phyloP scores from a whole-genome alignment of 2,888 invertebrate genomes.

The Eucera pruinosa region DNA sequence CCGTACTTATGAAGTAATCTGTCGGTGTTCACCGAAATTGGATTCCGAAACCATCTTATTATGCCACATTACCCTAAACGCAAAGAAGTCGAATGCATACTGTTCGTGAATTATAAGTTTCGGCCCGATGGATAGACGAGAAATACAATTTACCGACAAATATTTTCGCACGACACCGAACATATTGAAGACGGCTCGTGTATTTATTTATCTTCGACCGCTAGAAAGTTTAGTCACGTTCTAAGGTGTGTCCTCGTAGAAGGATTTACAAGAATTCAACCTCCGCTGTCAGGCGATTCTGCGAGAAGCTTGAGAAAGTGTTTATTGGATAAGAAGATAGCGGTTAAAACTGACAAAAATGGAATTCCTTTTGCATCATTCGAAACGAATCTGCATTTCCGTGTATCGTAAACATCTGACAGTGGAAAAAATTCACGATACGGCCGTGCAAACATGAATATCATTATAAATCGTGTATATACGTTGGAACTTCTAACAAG shows the following conservation, averaged over 20 bases:
- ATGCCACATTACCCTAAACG: too few relatives aligned
- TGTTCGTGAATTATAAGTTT: too few relatives aligned
- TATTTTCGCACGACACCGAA: constrained; percentile 1
- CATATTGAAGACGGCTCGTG: constrained; percentile 10
- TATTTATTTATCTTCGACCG: constrained; percentile 26
- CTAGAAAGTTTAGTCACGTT: constrained; percentile 45
- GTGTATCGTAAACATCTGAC: constrained; percentile 10
- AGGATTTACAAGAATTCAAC: constrained; percentile 31
- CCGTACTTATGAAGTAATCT: too few relatives aligned
- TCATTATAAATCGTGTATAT: background rate
- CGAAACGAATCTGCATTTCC: constrained; percentile 17
- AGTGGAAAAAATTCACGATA: background rate
- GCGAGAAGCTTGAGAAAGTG: constrained; percentile 29
- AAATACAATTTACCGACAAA: constrained; percentile 6
- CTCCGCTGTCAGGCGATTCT: constrained; percentile 22
- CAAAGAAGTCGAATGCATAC: too few relatives aligned
- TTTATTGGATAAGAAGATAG: constrained; percentile 1
- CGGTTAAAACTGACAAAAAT: constrained; percentile 6
- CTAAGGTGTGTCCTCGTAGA: constrained; percentile 42
- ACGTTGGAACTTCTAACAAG: too few relatives aligned
- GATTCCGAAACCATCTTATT: too few relatives aligned
- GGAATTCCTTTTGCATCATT: constrained; percentile 22
- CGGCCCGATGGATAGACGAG: background rate
- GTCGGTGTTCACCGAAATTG: too few relatives aligned
- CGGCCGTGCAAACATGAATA: background rate